Evolutionary conservation across 2,888 invertebrate genomes (phyloP), one percentile per base, ranked within the genome.

Genomic region (Acrocera orbiculus): DNA sequence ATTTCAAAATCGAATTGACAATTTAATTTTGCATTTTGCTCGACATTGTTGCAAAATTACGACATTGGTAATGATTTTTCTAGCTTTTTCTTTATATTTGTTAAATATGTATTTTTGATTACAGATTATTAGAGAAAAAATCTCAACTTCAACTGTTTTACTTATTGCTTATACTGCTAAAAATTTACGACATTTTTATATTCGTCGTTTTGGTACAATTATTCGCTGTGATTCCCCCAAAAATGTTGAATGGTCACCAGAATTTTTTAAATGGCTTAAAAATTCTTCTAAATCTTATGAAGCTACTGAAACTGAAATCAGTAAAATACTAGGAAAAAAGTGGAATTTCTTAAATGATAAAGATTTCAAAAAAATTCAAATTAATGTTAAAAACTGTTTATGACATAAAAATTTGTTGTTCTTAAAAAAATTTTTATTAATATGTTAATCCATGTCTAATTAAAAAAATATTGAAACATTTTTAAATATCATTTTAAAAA

Each of bases 101-200:
- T n/a, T n/a, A n/a, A n/a, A n/a, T n/a, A n/a, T n/a, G n/a, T n/a
- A n/a, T n/a, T n/a, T n/a, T 19, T 9, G 2, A 9, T 33, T 42
- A 14, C 48, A 78, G 78, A 60, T 76, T 44, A 63, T 81, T 16
- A 69, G 79, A 6, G 82, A 85, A 52, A 66, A 76, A 46, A 66
- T 86, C 36, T 83, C 83, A 4, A 80, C 82, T 3, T 66, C 76
- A 1, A 83, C 82, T 0, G 65, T 81, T 11, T 56, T 85, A 26
- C 62, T 83, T 10, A 61, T 83, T 27, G 79, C 75, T 0, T 64
- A 65, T 29, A 69, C 70, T 3, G 73, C 72, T 1, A 69, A 66
- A 46, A 69, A 70, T 42, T 56, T 83, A 34, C 63, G 65, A 14
- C 62, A 64, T 34, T 58, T 82, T 3, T 62, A 72, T 42, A 67